Evolutionary conservation across 2,797 vertebrate genomes (phyloP).

Genomic region (Garrulus glandarius): DNA sequence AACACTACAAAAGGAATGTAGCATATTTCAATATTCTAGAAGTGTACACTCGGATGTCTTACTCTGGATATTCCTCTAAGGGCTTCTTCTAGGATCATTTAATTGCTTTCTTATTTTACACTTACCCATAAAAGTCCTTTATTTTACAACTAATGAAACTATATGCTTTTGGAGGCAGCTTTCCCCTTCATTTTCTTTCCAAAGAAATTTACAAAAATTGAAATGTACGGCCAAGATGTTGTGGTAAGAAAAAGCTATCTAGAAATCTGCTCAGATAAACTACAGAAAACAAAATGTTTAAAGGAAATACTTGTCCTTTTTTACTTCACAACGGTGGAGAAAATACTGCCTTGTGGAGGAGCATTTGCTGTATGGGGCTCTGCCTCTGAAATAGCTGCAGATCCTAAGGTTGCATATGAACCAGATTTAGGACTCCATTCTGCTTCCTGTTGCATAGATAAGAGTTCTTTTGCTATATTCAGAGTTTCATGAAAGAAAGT

Average conservation of each 20-base stretch:
- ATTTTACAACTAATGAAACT: background rate
- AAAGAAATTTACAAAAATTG: background rate
- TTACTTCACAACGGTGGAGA: background rate
- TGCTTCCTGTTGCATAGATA: background rate
- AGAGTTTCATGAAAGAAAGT: background rate
- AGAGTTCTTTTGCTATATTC: background rate
- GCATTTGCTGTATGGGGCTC: background rate
- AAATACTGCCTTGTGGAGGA: background rate
- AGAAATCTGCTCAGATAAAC: background rate
- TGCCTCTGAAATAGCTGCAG: background rate
- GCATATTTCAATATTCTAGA: background rate
- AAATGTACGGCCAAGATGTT: background rate
- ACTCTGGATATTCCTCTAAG: background rate
- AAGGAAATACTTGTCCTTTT: background rate
- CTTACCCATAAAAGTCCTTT: background rate
- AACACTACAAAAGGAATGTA: background rate
- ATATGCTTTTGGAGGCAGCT: background rate
- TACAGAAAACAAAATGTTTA: background rate
- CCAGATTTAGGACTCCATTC: background rate
- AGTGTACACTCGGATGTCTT: background rate
- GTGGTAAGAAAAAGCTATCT: background rate
- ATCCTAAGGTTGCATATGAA: background rate
- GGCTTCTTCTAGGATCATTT: background rate
- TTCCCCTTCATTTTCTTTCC: background rate
- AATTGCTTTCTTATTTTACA: background rate